A percentile compares a stretch with the other conserved stretches of the same genome.
These are phyloP conservation scores for Ophion costatus DNA, from an alignment of 2,888 invertebrate genomes.

Conservation along the genomic window DNA sequence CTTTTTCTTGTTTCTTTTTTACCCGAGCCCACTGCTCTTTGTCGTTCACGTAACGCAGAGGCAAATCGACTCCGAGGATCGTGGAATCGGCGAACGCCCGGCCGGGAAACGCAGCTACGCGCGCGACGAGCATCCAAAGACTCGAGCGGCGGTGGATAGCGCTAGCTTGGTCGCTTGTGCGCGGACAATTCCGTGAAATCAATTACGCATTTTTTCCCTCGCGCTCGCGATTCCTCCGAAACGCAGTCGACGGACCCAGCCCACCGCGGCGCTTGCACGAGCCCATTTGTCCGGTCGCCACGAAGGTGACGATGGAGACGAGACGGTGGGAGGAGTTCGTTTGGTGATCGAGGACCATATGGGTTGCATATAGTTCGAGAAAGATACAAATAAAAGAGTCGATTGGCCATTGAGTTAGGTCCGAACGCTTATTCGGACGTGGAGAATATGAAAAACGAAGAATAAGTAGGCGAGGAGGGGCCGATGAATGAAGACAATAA, in stretches of 20 bases:
- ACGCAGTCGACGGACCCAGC: not conserved
- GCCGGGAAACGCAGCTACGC: conserved; percentile 27
- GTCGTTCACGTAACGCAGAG: conserved; percentile 59
- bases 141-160: conserved; percentile 4
- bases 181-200: conserved; percentile 43
- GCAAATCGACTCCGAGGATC: conserved; percentile 53
- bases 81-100: conserved; percentile 58
- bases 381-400: not conserved
- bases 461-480: not conserved
- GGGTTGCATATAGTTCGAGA: not conserved
- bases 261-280: not conserved
- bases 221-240: not conserved
- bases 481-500: not conserved
- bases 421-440: not conserved
- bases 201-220: conserved; percentile 29
- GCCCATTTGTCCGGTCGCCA: not conserved
- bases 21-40: conserved; percentile 6
- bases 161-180: conserved; percentile 51
- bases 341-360: no score
- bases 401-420: not conserved
- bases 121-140: conserved; percentile 65
- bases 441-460: no score
- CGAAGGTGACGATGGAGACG: not conserved
- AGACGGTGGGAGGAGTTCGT: not conserved
- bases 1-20: conserved; percentile 29